Evolutionary conservation across 37 sponge, comb jelly and placozoan species (phyloP), one percentile per base, ranked within the genome.

Genomic region (Halichondria panicea): DNA sequence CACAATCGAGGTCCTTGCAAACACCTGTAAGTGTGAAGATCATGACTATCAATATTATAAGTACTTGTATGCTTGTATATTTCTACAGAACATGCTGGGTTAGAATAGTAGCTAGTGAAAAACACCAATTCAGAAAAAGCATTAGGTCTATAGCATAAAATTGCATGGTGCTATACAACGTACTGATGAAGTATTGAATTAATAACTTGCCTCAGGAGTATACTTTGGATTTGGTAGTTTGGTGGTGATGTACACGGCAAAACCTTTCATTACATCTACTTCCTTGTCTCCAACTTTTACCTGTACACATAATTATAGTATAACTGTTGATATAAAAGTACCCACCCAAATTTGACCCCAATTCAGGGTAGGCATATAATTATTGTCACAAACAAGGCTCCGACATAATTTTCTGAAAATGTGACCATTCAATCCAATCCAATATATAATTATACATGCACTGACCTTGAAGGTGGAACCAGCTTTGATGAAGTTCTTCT

Each of bases 241-340:
- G 39, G 99, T 99, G 12, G 99, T 99, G 79, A 99, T 91, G 84
- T 99, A 99, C 30, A 99, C 80, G 81, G 82, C 70, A 68, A 99
- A 99, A 22, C 99, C 99, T 43, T 80, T 82, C 99, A 99, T 96
- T 25, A 99, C 99, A 53, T 99, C 99, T 25, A 99, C 87, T 68
- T 99, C 99, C 72, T 99, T 99, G 86, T 99, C 99, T 53, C 99
- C 99, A 56, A 99, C 99, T 84, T 99, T 95, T 52, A 99, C 96
- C n/a, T n/a, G n/a, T n/a, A n/a, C n/a, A n/a, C n/a, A n/a, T n/a
- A n/a, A n/a, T n/a, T n/a, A n/a, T n/a, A n/a, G n/a, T n/a, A n/a
- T n/a, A n/a, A n/a, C n/a, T n/a, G n/a, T n/a, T n/a, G n/a, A n/a
- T n/a, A n/a, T n/a, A n/a, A n/a, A n/a, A n/a, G n/a, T n/a, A n/a